Percentiles rank a stretch among this genome's conserved stretches.
phyloP scores from a whole-genome alignment of 2,888 invertebrate genomes.

The Rosalia funebris region DNA sequence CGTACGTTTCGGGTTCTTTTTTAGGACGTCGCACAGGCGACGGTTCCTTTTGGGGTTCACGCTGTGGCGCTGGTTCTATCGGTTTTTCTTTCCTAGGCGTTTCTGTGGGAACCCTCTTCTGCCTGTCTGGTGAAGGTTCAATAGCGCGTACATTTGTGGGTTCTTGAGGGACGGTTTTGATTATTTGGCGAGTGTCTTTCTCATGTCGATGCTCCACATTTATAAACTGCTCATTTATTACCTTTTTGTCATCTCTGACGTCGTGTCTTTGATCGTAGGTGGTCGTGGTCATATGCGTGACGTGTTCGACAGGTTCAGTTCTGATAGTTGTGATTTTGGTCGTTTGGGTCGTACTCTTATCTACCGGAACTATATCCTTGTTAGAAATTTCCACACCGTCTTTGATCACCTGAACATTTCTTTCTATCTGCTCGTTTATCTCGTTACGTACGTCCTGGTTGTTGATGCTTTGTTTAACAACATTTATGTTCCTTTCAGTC shows the following conservation, averaged over 20 bases:
- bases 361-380: slow-evolving; percentile 4
- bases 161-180: slow-evolving; percentile 13
- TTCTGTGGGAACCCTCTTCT: neutral
- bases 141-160: neutral
- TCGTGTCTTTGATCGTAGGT: slow-evolving; percentile 27
- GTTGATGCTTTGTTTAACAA: slow-evolving; percentile 11
- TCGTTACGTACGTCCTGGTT: slow-evolving; percentile 10
- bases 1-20: slow-evolving; percentile 31
- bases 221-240: slow-evolving; percentile 46
- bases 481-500: slow-evolving; percentile 9
- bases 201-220: slow-evolving; percentile 48
- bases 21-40: slow-evolving; percentile 7
- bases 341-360: slow-evolving; percentile 8
- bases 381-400: neutral
- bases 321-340: slow-evolving; percentile 33
- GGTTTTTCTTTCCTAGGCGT: too few relatives aligned
- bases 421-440: slow-evolving; percentile 17
- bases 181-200: slow-evolving; percentile 32
- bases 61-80: neutral
- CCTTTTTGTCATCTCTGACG: slow-evolving; percentile 34
- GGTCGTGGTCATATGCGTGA: slow-evolving; percentile 32
- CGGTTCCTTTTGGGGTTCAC: slow-evolving; percentile 5
- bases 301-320: slow-evolving; percentile 27
- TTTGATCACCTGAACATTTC: slow-evolving; percentile 8
- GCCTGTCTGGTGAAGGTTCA: neutral